Base-by-base conservation (phyloP, 2,113 vertebrate genomes). In the Fregetta grallaria region DNA sequence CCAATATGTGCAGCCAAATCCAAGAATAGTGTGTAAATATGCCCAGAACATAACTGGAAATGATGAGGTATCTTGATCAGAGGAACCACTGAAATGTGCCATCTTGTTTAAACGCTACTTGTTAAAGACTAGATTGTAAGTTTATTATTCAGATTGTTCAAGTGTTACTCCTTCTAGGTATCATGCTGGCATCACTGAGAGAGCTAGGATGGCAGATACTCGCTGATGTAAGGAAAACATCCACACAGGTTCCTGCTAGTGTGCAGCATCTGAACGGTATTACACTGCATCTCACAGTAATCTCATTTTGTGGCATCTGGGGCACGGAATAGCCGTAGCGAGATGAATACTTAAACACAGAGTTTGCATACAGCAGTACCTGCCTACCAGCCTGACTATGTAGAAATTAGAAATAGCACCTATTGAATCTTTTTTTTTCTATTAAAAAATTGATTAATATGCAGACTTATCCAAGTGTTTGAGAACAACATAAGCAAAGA, bases 271-370 rank as follows among this genome's bases (percentile, higher is more conserved):
- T 68, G 29, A 55, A 63, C 13, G 13, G 6, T 55, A 25, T 4
- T 25, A 15, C 30, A 14, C 10, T 29, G 11, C 8, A n/a, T 75
- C 56, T 38, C 25, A 42, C 6, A 67, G 32, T 30, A 67, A 82
- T 16, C 13, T 34, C 5, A 34, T 63, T 91, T 67, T 68, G 19
- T 25, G 29, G 27, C 36, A 17, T 25, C 4, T 10, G 2, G 7
- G 13, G 6, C 21, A 58, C 10, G 11, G 38, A 82, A 79, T 4
- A 79, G 12, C 5, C 1, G 0, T 16, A 71, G n/a, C 0, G 1
- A 86, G 32, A 13, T 29, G 29, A 38, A n/a, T 49, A 18, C 4
- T 21, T 59, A 72, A 62, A 75, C 6, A 27, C 15, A 49, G n/a
- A 79, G 5, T 52, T 72, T 59, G 19, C 9, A n/a, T 11, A 20